Evolutionary conservation across 2,888 invertebrate species (phyloP).

Genomic region (Teinopalpus imperialis): DNA sequence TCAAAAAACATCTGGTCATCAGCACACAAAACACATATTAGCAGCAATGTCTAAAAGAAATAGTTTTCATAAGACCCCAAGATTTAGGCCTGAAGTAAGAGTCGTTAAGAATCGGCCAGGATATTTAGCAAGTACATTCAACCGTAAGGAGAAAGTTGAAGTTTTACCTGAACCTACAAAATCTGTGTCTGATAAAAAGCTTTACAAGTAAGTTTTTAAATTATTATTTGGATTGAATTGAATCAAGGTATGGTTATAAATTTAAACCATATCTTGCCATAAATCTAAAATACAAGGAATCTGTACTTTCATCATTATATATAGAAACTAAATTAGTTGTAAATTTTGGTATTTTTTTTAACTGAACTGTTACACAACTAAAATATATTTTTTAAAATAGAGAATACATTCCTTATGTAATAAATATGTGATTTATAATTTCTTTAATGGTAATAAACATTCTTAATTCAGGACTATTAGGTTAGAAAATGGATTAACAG

Average conservation of each 20-base stretch:
- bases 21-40: slow-evolving; percentile 44
- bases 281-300: too few species aligned
- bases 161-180: slow-evolving; percentile 83
- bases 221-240: too few species aligned
- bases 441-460: too few species aligned
- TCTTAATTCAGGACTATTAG: slow-evolving; percentile 82
- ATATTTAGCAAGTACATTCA: slow-evolving; percentile 42
- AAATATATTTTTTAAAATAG: too few species aligned
- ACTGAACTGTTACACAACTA: too few species aligned
- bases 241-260: too few species aligned
- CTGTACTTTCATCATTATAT: too few species aligned
- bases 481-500: slow-evolving; percentile 87
- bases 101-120: slow-evolving; percentile 46
- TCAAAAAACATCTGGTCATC: slow-evolving; percentile 64
- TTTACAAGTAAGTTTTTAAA: slow-evolving; percentile 85
- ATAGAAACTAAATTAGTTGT: too few species aligned
- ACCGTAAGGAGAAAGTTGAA: slow-evolving; percentile 65
- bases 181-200: slow-evolving; percentile 89
- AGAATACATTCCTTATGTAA: too few species aligned
- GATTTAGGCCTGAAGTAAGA: slow-evolving; percentile 68
- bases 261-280: too few species aligned
- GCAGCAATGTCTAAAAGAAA: slow-evolving; percentile 67
- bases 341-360: too few species aligned
- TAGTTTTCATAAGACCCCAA: slow-evolving; percentile 59
- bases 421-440: too few species aligned